Conservation (phyloP, 2,888 invertebrate species). For the Cheilosia soror region DNA sequence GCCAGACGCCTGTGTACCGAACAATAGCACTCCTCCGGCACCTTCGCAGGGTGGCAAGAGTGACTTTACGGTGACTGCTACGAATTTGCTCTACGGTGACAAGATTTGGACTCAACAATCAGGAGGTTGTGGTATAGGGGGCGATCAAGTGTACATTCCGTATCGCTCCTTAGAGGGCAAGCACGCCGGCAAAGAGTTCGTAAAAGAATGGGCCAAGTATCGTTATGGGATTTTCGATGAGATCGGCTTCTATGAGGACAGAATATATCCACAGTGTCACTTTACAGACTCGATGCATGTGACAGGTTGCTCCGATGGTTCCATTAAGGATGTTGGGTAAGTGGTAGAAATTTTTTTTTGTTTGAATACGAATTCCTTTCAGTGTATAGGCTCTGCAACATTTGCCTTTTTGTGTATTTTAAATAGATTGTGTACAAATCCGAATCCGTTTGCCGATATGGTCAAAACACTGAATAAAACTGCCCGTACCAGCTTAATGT, state of each 20-base stretch:
- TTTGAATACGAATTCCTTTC: background rate
- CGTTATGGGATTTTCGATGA: conserved; percentile 89
- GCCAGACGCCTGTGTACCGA: conserved; percentile 84
- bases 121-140: conserved; percentile 85
- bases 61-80: conserved; percentile 85
- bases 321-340: conserved; percentile 84
- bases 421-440: conserved; percentile 59
- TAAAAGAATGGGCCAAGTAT: conserved; percentile 88
- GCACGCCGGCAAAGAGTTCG: conserved; percentile 83
- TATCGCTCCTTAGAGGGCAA: conserved; percentile 81
- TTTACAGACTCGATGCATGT: conserved; percentile 80
- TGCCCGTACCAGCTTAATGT: conserved; percentile 85
- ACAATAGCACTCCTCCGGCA: conserved; percentile 77
- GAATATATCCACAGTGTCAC: conserved; percentile 86
- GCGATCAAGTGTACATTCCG: conserved; percentile 86
- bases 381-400: background rate
- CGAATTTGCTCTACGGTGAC: conserved; percentile 85
- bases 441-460: conserved; percentile 63
- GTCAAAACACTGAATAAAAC: conserved; percentile 80
- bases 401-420: background rate
- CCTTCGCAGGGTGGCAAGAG: conserved; percentile 85
- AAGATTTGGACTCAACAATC: conserved; percentile 87
- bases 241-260: conserved; percentile 86
- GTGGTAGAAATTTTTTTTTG: conserved; percentile 70
- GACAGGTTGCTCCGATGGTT: conserved; percentile 85